These are phyloP conservation scores for Syngnathus acus DNA, from an alignment of 2,797 vertebrate species.

Conservation along the genomic window DNA sequence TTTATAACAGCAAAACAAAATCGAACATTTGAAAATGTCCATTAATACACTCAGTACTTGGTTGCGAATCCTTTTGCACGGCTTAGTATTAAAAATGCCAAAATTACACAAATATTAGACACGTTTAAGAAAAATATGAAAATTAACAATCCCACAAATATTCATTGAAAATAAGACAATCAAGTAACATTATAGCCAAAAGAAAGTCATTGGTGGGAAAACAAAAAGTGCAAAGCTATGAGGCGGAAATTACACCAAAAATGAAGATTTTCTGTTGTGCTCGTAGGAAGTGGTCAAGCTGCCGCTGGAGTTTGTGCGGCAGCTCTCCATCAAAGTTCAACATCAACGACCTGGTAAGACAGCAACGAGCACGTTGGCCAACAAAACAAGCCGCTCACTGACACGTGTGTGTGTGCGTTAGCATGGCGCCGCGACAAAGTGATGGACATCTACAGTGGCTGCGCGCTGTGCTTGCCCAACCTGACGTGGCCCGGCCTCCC, in stretches of 20 bases:
- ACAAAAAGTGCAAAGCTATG: too few species aligned
- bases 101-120: neutral
- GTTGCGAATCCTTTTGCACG: too few species aligned
- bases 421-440: conserved; percentile 93
- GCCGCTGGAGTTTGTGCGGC: conserved; percentile 89
- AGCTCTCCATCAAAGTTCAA: conserved; percentile 90
- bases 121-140: neutral
- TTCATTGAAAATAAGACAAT: neutral
- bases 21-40: too few species aligned
- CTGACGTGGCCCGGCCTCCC: conserved; percentile 80
- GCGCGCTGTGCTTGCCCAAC: conserved; percentile 92
- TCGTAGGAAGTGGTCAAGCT: conserved; percentile 88
- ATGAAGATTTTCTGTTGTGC: neutral
- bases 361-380: too few species aligned
- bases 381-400: too few species aligned
- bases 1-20: too few species aligned
- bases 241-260: too few species aligned
- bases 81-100: too few species aligned
- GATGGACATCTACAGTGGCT: conserved; percentile 92
- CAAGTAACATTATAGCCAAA: too few species aligned
- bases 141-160: neutral
- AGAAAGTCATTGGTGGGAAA: too few species aligned
- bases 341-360: conserved; percentile 86
- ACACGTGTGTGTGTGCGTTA: conserved; percentile 35
- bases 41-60: too few species aligned